phyloP scores from a whole-genome alignment of 2,797 vertebrate genomes.

The Poeciliopsis infans region DNA sequence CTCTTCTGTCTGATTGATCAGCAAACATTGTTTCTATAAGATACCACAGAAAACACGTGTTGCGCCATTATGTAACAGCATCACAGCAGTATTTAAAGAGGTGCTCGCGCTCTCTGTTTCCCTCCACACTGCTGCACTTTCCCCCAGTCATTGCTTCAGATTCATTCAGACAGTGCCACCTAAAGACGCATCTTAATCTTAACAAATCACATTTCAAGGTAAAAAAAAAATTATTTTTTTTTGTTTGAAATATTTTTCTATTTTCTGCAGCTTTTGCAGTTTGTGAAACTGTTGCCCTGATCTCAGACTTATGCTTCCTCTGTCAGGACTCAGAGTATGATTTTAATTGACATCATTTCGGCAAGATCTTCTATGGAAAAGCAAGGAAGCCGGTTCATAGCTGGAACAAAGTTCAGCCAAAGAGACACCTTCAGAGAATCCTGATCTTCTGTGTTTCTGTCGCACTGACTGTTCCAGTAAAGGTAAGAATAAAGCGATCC shows the following conservation, averaged over 20 bases:
- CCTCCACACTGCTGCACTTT: slow-evolving; percentile 11
- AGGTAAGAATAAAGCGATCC: slow-evolving; percentile 64
- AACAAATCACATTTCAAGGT: slow-evolving; percentile 30
- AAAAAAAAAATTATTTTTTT: not conserved
- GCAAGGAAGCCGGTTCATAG: slow-evolving; percentile 70
- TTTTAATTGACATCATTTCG: slow-evolving; percentile 76
- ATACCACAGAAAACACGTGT: slow-evolving; percentile 37
- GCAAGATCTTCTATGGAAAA: slow-evolving; percentile 87
- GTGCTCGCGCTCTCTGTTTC: not conserved
- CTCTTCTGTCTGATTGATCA: slow-evolving; percentile 4
- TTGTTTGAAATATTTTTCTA: not conserved
- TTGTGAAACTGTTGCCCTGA: not conserved
- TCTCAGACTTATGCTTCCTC: slow-evolving; percentile 1
- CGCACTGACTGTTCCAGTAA: slow-evolving; percentile 45
- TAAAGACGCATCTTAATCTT: slow-evolving; percentile 25
- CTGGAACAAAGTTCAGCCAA: slow-evolving; percentile 83
- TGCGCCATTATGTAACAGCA: slow-evolving; percentile 58
- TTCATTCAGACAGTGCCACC: slow-evolving; percentile 4
- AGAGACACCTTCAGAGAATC: slow-evolving; percentile 89
- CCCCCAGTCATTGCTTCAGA: slow-evolving; percentile 11
- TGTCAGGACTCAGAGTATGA: slow-evolving; percentile 84
- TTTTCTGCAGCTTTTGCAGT: not conserved
- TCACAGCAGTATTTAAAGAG: slow-evolving; percentile 50
- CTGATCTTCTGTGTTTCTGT: slow-evolving; percentile 69
- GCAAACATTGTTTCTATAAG: slow-evolving; percentile 24